A percentile compares a stretch with the other conserved stretches of the same genome.
Evolutionary conservation across 2,888 invertebrate species (phyloP).

Genomic region (Dascillus cervinus): DNA sequence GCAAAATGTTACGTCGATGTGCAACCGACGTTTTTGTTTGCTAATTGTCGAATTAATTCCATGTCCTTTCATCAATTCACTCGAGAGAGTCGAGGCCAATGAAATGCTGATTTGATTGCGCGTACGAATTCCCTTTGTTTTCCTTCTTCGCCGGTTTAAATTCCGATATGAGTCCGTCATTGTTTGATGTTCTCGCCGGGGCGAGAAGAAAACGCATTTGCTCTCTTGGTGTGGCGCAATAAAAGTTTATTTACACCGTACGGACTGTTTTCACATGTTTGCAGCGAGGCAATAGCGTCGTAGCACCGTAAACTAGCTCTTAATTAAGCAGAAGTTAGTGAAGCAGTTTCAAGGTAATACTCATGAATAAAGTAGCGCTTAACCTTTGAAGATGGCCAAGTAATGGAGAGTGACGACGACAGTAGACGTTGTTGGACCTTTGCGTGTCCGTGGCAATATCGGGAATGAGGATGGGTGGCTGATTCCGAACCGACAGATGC

Average conservation of each 20-base stretch:
- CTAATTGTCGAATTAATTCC: slow-evolving; percentile 43
- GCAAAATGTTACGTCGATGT: slow-evolving; percentile 34
- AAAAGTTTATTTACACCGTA: too few species aligned
- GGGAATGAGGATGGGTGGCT: slow-evolving; percentile 20
- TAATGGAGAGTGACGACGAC: slow-evolving; percentile 31
- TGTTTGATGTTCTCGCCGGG: too few species aligned
- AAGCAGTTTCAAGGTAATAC: slow-evolving; percentile 15
- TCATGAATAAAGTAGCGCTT: slow-evolving; percentile 16
- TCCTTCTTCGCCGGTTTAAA: too few species aligned
- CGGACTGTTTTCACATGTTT: too few species aligned
- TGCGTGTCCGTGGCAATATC: slow-evolving; percentile 24
- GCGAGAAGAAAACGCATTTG: too few species aligned
- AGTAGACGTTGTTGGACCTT: slow-evolving; percentile 25
- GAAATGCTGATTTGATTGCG: slow-evolving; percentile 25
- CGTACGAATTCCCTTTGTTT: too few species aligned
- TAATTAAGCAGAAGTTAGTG: slow-evolving; percentile 12
- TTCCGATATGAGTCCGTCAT: too few species aligned
- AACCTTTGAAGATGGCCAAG: slow-evolving; percentile 17
- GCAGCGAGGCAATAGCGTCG: too few species aligned
- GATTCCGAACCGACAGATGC: slow-evolving; percentile 23
- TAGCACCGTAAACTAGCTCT: too few species aligned
- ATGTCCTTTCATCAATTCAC: slow-evolving; percentile 35
- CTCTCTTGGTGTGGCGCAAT: too few species aligned
- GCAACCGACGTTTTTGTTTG: slow-evolving; percentile 40
- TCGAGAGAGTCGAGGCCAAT: slow-evolving; percentile 21